These are phyloP conservation scores for Marmota monax DNA, from an alignment of 2,113 vertebrate species.

Conservation along the genomic window DNA sequence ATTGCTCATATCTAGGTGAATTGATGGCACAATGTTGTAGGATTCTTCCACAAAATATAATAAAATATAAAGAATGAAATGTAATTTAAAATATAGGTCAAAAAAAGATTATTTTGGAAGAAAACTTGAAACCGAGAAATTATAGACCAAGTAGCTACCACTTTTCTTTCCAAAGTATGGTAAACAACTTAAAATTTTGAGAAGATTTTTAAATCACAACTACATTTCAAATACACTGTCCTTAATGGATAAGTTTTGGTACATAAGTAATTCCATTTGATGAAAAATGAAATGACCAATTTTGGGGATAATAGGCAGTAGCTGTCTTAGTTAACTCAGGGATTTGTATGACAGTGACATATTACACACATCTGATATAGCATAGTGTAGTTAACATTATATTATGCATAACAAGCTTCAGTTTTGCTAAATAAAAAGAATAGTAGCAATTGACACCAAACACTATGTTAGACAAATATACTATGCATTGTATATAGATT, in stretches of 20 bases:
- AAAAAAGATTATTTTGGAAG: not conserved
- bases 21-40: not conserved
- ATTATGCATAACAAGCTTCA: not conserved
- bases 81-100: not conserved
- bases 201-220: not conserved
- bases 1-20: not conserved
- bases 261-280: not conserved
- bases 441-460: not conserved
- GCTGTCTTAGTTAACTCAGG: not conserved
- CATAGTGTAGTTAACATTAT: not conserved
- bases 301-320: not conserved
- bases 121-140: not conserved
- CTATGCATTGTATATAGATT: not conserved
- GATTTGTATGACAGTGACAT: not conserved
- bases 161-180: not conserved
- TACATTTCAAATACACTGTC: not conserved
- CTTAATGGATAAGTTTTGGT: not conserved
- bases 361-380: too few relatives aligned
- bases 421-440: not conserved
- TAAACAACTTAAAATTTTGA: not conserved
- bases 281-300: not conserved
- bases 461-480: not conserved
- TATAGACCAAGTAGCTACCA: not conserved
- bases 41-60: not conserved
- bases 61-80: not conserved